A percentile compares a stretch with the other conserved stretches of the same genome.
Evolutionary conservation across 2,888 invertebrate species (phyloP).

Genomic region (Lycia hirtaria): DNA sequence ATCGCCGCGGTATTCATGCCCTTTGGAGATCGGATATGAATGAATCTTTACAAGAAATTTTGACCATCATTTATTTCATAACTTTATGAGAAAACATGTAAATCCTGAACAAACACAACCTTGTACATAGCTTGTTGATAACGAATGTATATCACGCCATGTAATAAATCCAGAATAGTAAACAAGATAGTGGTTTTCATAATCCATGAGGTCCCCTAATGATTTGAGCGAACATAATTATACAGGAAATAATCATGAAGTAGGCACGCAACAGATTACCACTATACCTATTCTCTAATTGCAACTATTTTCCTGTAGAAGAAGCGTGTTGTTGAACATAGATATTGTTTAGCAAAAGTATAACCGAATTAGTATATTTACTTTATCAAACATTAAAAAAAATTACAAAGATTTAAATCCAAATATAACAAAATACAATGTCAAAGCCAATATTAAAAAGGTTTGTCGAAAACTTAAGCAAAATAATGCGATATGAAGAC

Average conservation of each 20-base stretch:
- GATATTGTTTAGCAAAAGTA: too few species aligned
- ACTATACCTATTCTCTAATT: too few species aligned
- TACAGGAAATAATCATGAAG: background rate
- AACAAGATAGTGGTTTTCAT: slow-evolving; percentile 19
- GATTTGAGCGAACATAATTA: slow-evolving; percentile 8
- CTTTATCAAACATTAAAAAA: background rate
- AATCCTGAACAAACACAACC: slow-evolving; percentile 8
- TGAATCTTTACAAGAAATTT: slow-evolving; percentile 22
- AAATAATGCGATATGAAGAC: background rate
- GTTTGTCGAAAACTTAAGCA: background rate
- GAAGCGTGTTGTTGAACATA: too few species aligned
- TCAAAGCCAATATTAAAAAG: background rate
- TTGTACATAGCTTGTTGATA: slow-evolving; percentile 11
- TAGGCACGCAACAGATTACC: too few species aligned
- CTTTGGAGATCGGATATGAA: slow-evolving; percentile 31
- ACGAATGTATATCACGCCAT: background rate
- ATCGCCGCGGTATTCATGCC: slow-evolving; percentile 20
- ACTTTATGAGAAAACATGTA: slow-evolving; percentile 2
- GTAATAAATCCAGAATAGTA: slow-evolving; percentile 13
- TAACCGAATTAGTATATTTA: too few species aligned
- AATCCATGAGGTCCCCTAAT: slow-evolving; percentile 5
- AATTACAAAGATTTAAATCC: background rate
- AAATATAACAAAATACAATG: too few species aligned
- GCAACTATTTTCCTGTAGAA: too few species aligned
- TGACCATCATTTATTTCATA: background rate